These are phyloP conservation scores for chimpanzee (Pan troglodytes) DNA, from an alignment of 2,113 vertebrate genomes.

Conservation along the genomic window NHGRI_mPanTro3-v2.1_pri NC_072407.2:128638001-128638500, in stretches of 20 bases:
- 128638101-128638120: background rate
- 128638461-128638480: background rate
- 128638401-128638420: background rate
- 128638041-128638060: background rate
- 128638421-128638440: rapidly evolving
- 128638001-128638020: background rate
- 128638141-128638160: background rate
- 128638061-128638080: rapidly evolving
- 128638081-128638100: too few relatives aligned
- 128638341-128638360: background rate
- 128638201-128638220: background rate
- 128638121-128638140: background rate
- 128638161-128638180: rapidly evolving
- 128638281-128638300: background rate
- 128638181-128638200: background rate
- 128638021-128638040: background rate
- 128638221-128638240: background rate
- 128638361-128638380: too few relatives aligned
- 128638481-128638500: background rate
- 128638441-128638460: background rate
- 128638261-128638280: background rate
- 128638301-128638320: too few relatives aligned
- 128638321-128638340: rapidly evolving
- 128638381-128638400: background rate
- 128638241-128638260: background rate